Base-by-base conservation (phyloP, 2,888 invertebrate genomes). In the Dasysyrphus albostriatus region DNA sequence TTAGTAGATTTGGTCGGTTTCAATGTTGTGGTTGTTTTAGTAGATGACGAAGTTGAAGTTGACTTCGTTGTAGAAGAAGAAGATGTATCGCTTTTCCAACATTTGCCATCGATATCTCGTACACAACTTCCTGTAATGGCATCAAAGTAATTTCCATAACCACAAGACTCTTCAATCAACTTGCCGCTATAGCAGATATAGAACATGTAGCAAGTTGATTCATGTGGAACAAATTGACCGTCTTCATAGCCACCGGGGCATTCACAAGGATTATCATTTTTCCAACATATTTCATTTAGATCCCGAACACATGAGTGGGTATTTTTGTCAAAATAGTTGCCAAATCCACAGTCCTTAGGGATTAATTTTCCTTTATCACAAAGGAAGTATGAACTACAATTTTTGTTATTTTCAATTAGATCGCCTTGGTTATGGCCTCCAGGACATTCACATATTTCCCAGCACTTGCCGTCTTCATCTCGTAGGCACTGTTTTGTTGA, bases 131-230 rank as follows among this genome's bases (percentile, higher is more conserved):
- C 70, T 0, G 80, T 70, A 10, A 61, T 44, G 5, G 58, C 83
- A 65, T 90, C 83, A 49, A 90, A 91, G 4, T 89, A 61, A 37
- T 91, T 90, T 34, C 91, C 90, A 3, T 59, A 44, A 1, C 90
- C 90, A 37, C 91, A 91, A 19, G 83, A 63, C 5, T 89, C 74
- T 10, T 89, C 83, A 1, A 89, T 24, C n/a, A 91, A 75, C 9
- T 89, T 49, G 0, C 90, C 88, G 16, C 89, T 72, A 9, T 72
- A 39, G 37, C 91, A 91, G 4, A 90, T 82, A 47, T 89, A 89
- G 54, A 88, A 91, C 65, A 88, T 89, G 7, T 83, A 89, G 72
- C 91, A 91, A 1, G 89, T 89, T 0, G 65, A 89, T 10, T 90
- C 88, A 84, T 90, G 88, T 0, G 84, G 14, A 1, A 89, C 67